Conservation (phyloP, 2,888 invertebrate genomes). For the Mythimna albipuncta region DNA sequence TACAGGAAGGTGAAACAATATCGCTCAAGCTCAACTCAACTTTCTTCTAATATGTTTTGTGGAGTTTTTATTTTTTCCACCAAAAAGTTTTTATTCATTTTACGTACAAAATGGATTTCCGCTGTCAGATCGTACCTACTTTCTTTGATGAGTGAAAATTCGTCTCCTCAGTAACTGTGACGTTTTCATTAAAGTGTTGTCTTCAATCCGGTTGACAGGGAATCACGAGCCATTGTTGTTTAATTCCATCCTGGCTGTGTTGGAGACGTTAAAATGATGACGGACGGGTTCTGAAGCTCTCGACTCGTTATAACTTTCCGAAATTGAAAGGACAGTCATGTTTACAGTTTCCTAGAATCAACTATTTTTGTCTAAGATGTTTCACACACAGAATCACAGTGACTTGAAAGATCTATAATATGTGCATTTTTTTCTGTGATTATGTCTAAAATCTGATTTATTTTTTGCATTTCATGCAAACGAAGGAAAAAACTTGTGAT, state of each 20-base stretch:
- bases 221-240: slow-evolving; percentile 78
- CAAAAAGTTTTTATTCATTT: slow-evolving; percentile 74
- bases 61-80: slow-evolving; percentile 63
- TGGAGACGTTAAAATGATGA: slow-evolving; percentile 66
- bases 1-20: slow-evolving; percentile 56
- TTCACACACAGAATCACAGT: not conserved
- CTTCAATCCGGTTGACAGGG: slow-evolving; percentile 75
- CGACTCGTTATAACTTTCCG: slow-evolving; percentile 68
- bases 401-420: not conserved
- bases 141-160: slow-evolving; percentile 75
- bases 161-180: slow-evolving; percentile 74
- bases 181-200: slow-evolving; percentile 82
- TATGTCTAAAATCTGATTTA: too few relatives aligned
- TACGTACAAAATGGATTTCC: slow-evolving; percentile 75
- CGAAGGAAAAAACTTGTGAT: too few relatives aligned
- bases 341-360: slow-evolving; percentile 29
- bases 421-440: too few relatives aligned
- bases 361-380: slow-evolving; percentile 2
- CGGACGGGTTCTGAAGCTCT: slow-evolving; percentile 65
- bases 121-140: slow-evolving; percentile 70
- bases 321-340: slow-evolving; percentile 46
- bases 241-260: slow-evolving; percentile 70
- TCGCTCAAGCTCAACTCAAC: slow-evolving; percentile 46
- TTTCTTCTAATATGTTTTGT: slow-evolving; percentile 66
- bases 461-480: too few relatives aligned